Base-by-base conservation (phyloP, 2,113 vertebrate species). In the Myrmecophaga tridactyla region DNA sequence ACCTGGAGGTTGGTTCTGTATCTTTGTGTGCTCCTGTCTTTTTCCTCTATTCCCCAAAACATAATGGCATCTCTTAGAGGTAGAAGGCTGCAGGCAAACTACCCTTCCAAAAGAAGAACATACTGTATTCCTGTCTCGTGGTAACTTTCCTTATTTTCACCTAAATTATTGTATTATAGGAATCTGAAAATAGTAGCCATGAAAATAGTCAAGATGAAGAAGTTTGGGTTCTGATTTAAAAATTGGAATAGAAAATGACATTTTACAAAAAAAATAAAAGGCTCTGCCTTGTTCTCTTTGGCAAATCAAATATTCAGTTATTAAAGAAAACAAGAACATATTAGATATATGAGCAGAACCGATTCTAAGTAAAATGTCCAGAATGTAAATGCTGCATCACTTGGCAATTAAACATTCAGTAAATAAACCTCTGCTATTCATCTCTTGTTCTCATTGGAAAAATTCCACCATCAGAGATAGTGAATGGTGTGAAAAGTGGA, bases 401-500 rank as follows among this genome's bases (percentile, higher is more conserved):
- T 58, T 83, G 80, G 82, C 95, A 62, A 43, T 86, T 56, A 51
- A 65, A 15, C 39, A 10, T 43, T 95, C 75, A 51, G 72, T 80
- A 80, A 85, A 92, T 95, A 94, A 83, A 60, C 0, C 0, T 73
- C 72, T 58, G 63, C 65, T 53, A 41, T 83, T 36, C 67, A 58
- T 77, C 51, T 56, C 25, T 1, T 65, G 77, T 78, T 83, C 48
- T 75, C 67, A 5, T 3, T 72, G 94, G 81, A 92, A 86, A 95
- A 84, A n/a, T 84, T 86, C 92, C 76, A 67, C 18, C 15, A 6
- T 11, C 78, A 39, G 84, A 39, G 51, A 75, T 4, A 73, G 36
- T 2, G 60, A 80, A 46, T 80, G 77, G 7, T 89, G 89, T 94
- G 89, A 96, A 96, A 75, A 86, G 97, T 88, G 96, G 97, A 87